Base-by-base conservation (phyloP, 2,113 vertebrate genomes). In the Dasyprocta punctata region DNA sequence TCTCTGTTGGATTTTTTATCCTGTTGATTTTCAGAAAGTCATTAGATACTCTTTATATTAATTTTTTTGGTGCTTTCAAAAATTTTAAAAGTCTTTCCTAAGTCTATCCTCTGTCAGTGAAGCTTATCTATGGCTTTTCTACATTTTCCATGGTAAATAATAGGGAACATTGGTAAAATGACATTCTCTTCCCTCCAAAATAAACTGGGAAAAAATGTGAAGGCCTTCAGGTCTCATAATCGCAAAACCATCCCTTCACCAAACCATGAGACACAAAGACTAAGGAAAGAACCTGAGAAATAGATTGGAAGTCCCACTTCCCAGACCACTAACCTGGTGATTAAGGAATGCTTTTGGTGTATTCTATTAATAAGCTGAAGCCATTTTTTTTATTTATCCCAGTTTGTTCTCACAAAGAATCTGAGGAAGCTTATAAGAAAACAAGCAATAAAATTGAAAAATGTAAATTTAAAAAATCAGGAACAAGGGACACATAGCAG, bases 361-460 rank as follows among this genome's bases (percentile, higher is more conserved):
- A 84, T 80, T 92, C 97, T 98, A 97, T 98, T 97, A 97, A 93
- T 97, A 97, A 96, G 17, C 13, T 86, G 54, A 97, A 91, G 92
- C 61, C 94, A 94, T 86, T 95, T 98, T 75, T 75, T 97, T 95
- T 88, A 93, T 93, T 96, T 93, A 94, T 24, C 24, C 65, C 75
- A 96, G 73, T 67, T 90, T 96, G 90, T 98, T 97, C 71, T 41
- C 82, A 98, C 93, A 97, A 94, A 93, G 63, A 82, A 91, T 71
- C 69, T 88, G n/a, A 97, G 97, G 94, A 97, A 97, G 60, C 78
- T 49, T 97, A 94, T 56, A 97, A 97, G 71, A 97, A 97, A 97
- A 97, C 88, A 98, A 97, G 94, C 94, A 97, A 97, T 98, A 98
- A 98, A 97, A 92, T 19, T 90, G 26, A 90, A 97, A 97, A 94